phyloP scores from a whole-genome alignment of 2,888 invertebrate species.

The Ochropleura leucogaster region DNA sequence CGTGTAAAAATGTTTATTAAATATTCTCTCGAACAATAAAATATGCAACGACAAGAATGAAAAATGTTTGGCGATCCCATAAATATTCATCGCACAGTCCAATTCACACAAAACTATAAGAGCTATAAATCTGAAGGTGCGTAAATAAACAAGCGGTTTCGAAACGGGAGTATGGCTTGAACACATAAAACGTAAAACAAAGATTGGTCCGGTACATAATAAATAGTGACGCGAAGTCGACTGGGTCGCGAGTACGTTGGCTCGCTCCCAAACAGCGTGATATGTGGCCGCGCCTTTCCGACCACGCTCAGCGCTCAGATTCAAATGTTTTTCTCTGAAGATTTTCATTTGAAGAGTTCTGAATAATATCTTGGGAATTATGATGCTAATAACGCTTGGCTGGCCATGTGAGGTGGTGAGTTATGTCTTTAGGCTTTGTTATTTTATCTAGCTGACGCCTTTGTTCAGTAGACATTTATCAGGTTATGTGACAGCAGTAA shows the following conservation, averaged over 20 bases:
- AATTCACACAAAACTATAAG: constrained; percentile 58
- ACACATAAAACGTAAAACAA: constrained; percentile 66
- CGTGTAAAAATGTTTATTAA: constrained; percentile 1
- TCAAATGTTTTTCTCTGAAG: constrained; percentile 59
- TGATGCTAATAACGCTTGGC: constrained; percentile 52
- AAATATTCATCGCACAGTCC: constrained; percentile 55
- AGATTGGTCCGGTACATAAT: constrained; percentile 67
- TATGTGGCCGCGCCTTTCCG: constrained; percentile 60
- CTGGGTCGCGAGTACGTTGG: constrained; percentile 61
- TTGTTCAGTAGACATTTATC: constrained; percentile 37
- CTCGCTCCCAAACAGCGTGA: constrained; percentile 66
- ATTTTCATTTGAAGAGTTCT: constrained; percentile 53
- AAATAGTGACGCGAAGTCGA: constrained; percentile 63
- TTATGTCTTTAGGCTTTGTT: constrained; percentile 47
- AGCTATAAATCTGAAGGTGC: constrained; percentile 63
- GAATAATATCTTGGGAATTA: constrained; percentile 52
- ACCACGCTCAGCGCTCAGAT: constrained; percentile 51
- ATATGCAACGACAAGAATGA: constrained; percentile 30
- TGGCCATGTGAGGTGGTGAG: constrained; percentile 37
- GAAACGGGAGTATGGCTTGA: constrained; percentile 59
- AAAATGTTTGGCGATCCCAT: constrained; percentile 42
- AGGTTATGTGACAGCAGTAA: constrained; percentile 15
- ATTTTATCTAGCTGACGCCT: constrained; percentile 31
- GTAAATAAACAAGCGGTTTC: constrained; percentile 65
- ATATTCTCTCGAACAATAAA: constrained; percentile 42